Conservation (phyloP, 2,888 invertebrate genomes). For the Choreutis nemorana region DNA sequence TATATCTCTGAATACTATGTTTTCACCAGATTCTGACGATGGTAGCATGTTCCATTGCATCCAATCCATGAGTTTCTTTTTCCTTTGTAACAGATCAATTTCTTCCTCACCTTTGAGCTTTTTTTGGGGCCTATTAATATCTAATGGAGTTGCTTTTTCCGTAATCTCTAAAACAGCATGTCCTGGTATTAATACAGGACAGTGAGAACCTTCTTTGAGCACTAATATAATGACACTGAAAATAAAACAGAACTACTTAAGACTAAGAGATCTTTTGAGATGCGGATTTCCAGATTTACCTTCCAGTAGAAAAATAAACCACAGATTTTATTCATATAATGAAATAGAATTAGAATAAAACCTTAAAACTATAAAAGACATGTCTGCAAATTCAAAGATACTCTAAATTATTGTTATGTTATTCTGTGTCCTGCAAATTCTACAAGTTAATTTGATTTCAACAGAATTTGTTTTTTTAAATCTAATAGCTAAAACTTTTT, state of each 20-base stretch:
- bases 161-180: constrained; percentile 31
- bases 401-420: too few species aligned
- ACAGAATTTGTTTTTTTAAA: neutral
- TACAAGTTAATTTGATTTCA: neutral
- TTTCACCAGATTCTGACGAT: constrained; percentile 30
- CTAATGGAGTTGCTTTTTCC: constrained; percentile 13
- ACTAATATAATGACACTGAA: constrained; percentile 40
- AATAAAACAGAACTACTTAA: constrained; percentile 11
- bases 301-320: too few species aligned
- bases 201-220: constrained; percentile 21
- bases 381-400: too few species aligned
- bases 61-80: constrained; percentile 34
- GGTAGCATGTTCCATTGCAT: constrained; percentile 37
- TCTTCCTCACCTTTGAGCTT: constrained; percentile 7
- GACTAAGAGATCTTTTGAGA: neutral
- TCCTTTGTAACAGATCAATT: constrained; percentile 21
- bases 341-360: too few species aligned
- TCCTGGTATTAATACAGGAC: constrained; percentile 37
- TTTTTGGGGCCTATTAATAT: constrained; percentile 19
- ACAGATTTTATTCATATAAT: too few species aligned
- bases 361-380: too few species aligned
- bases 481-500: too few species aligned
- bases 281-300: too few species aligned
- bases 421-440: too few species aligned
- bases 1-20: constrained; percentile 37